Evolutionary conservation across 2,797 vertebrate species (phyloP).

Genomic region (Cichlasoma orientale): DNA sequence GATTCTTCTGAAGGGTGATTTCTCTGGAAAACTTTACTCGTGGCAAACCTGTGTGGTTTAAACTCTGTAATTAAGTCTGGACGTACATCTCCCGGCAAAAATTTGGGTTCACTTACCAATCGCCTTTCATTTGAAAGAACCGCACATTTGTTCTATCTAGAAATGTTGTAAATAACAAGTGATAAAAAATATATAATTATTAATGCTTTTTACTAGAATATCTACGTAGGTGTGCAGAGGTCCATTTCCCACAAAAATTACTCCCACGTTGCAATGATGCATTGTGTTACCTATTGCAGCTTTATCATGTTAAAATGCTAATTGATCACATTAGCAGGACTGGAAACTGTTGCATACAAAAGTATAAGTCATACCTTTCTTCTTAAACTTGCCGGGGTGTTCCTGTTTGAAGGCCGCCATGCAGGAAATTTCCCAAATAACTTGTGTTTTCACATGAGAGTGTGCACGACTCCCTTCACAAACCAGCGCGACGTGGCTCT

Average conservation of each 20-base stretch:
- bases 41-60: not conserved
- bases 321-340: not conserved
- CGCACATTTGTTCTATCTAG: not conserved
- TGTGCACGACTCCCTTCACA: not conserved
- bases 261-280: not conserved
- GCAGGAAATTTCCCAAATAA: not conserved
- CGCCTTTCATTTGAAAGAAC: not conserved
- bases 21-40: not conserved
- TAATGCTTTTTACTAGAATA: not conserved
- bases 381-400: not conserved
- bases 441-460: not conserved
- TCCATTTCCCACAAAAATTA: not conserved
- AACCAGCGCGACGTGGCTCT: not conserved
- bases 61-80: not conserved
- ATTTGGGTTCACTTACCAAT: not conserved
- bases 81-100: not conserved
- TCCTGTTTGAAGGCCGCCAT: not conserved
- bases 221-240: not conserved
- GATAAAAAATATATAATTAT: not conserved
- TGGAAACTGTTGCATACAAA: not conserved
- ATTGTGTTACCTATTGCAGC: not conserved
- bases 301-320: not conserved
- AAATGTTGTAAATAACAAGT: not conserved
- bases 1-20: slow-evolving; percentile 5
- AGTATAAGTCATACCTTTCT: not conserved